Percentiles rank a stretch among this genome's conserved stretches.
These are phyloP conservation scores for Zosterops lateralis DNA, from an alignment of 2,113 vertebrate species.

Conservation along the genomic window DNA sequence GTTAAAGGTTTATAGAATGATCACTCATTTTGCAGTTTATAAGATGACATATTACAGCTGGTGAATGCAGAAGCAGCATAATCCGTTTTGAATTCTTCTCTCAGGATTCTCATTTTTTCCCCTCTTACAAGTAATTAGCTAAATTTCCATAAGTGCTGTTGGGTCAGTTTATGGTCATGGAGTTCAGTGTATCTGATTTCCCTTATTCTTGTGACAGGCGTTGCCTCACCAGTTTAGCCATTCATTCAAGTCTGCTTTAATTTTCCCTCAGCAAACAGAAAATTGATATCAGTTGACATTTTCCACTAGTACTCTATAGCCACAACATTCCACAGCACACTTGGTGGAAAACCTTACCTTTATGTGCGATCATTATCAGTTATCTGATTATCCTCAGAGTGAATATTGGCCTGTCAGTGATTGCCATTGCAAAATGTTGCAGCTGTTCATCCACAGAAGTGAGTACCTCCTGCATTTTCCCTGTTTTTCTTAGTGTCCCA, in stretches of 20 bases:
- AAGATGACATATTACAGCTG: neutral
- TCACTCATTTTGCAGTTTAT: neutral
- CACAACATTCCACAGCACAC: neutral
- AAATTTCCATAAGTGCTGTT: neutral
- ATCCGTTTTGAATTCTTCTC: neutral
- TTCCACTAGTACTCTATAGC: neutral
- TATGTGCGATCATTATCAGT: neutral
- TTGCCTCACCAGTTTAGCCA: neutral
- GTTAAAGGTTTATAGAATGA: neutral
- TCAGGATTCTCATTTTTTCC: neutral
- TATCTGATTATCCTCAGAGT: neutral
- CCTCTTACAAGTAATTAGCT: neutral
- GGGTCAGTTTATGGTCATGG: neutral
- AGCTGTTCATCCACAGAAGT: neutral
- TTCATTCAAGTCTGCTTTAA: neutral
- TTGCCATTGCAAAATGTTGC: neutral
- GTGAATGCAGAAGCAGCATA: neutral
- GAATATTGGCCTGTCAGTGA: neutral
- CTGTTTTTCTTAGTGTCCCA: neutral
- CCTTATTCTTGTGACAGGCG: neutral
- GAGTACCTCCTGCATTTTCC: neutral
- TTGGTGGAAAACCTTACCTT: neutral
- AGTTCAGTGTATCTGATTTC: neutral
- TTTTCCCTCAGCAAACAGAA: neutral
- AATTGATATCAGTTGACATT: neutral